A percentile compares a stretch with the other conserved stretches of the same genome.
These are phyloP conservation scores for Dynastes hyllus DNA, from an alignment of 2,888 invertebrate genomes.

Conservation along the genomic window DNA sequence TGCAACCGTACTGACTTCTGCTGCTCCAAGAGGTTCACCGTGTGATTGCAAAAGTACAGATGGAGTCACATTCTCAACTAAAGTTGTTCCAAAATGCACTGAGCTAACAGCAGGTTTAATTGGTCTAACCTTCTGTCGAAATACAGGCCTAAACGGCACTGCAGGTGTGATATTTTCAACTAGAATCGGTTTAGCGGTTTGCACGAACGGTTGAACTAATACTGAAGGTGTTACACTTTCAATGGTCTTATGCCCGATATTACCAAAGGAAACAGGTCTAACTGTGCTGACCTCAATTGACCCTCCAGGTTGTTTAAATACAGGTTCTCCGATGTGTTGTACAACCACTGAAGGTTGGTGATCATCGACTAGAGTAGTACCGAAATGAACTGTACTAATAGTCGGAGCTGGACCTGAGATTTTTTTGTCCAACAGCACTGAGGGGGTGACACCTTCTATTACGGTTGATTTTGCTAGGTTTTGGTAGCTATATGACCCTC, in stretches of 20 bases:
- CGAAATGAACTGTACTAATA: constrained; percentile 36
- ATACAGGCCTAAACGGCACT: not conserved
- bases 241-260: not conserved
- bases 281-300: constrained; percentile 7
- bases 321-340: constrained; percentile 20
- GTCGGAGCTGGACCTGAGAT: constrained; percentile 3
- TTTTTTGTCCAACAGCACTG: constrained; percentile 3
- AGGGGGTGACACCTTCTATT: not conserved
- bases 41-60: constrained; percentile 7
- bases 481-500: not conserved
- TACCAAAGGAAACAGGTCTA: constrained; percentile 10
- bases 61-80: constrained; percentile 16
- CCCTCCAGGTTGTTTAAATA: constrained; percentile 4
- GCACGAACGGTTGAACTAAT: constrained; percentile 2
- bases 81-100: not conserved
- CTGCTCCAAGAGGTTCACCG: not conserved
- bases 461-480: constrained; percentile 49
- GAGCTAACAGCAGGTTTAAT: not conserved
- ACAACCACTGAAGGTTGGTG: constrained; percentile 9
- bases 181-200: not conserved
- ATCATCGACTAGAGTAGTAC: not conserved
- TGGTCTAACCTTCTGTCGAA: not conserved
- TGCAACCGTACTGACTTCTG: not conserved
- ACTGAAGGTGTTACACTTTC: constrained; percentile 32
- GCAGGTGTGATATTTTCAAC: not conserved